These are phyloP conservation scores for Monochamus alternatus DNA, from an alignment of 2,888 invertebrate species.

Conservation along the genomic window DNA sequence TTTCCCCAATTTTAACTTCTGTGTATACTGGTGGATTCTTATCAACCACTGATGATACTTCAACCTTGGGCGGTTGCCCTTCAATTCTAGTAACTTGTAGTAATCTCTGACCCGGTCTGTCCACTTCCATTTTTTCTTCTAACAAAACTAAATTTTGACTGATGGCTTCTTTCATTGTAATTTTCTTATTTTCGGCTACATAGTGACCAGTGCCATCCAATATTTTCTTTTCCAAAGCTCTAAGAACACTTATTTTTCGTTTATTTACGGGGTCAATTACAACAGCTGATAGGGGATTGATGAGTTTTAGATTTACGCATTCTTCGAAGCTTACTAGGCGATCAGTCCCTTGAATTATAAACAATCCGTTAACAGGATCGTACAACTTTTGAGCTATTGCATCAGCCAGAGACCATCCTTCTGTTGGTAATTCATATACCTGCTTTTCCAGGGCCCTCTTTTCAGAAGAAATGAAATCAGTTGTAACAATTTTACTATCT, in stretches of 20 bases:
- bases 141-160: conserved; percentile 77
- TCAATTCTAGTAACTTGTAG: conserved; percentile 83
- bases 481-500: conserved; percentile 57
- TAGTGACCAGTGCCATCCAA: conserved; percentile 88
- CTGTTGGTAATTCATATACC: conserved; percentile 85
- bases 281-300: conserved; percentile 87
- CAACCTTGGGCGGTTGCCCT: conserved; percentile 82
- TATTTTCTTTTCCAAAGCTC: conserved; percentile 85
- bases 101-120: conserved; percentile 74
- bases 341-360: conserved; percentile 90
- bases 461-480: conserved; percentile 70
- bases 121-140: conserved; percentile 72
- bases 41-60: conserved; percentile 76
- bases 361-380: conserved; percentile 87
- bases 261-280: conserved; percentile 86
- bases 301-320: conserved; percentile 88
- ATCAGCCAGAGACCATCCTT: conserved; percentile 88
- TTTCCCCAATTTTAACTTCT: conserved; percentile 72
- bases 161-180: conserved; percentile 86
- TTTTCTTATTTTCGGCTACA: conserved; percentile 72
- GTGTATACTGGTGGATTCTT: conserved; percentile 71
- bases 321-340: conserved; percentile 89
- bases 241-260: conserved; percentile 78
- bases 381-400: conserved; percentile 88
- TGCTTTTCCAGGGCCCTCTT: conserved; percentile 76